Conservation (phyloP, 30 jellyfish, hydroid and myxozoan species). For the Rhopilema esculentum region DNA sequence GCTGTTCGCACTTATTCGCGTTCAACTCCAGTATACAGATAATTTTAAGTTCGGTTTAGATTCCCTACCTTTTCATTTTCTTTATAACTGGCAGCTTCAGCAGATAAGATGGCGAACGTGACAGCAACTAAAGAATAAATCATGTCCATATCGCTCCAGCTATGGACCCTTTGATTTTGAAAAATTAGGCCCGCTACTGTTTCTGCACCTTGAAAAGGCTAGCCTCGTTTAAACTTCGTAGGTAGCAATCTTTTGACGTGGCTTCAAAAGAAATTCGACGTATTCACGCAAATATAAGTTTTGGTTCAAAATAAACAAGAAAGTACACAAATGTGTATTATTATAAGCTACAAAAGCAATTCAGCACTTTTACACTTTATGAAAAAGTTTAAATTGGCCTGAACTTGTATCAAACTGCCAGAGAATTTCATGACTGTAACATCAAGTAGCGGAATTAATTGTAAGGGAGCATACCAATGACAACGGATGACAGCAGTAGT, state of each 20-base stretch:
- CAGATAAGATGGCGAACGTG: neutral
- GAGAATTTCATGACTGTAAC: neutral
- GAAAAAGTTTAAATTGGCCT: neutral
- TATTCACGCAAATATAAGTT: no score
- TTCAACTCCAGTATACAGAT: no score
- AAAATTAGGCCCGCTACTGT: neutral
- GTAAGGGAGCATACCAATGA: neutral
- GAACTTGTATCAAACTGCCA: no score
- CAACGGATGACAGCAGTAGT: neutral
- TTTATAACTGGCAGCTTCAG: conserved; percentile 15
- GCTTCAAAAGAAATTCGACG: neutral
- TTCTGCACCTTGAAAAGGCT: neutral
- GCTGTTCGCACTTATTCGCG: neutral
- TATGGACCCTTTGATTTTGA: neutral
- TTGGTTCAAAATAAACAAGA: neutral
- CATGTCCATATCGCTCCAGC: neutral
- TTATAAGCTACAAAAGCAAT: neutral
- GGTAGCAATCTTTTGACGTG: neutral
- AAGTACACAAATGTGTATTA: neutral
- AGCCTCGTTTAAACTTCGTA: neutral
- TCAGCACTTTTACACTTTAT: neutral
- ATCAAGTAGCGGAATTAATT: neutral
- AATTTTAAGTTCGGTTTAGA: no score
- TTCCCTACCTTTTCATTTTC: conserved; percentile 35
- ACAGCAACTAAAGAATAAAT: neutral